Base-by-base conservation (phyloP, 2,113 vertebrate genomes). In the Xiphorhynchus elegans region DNA sequence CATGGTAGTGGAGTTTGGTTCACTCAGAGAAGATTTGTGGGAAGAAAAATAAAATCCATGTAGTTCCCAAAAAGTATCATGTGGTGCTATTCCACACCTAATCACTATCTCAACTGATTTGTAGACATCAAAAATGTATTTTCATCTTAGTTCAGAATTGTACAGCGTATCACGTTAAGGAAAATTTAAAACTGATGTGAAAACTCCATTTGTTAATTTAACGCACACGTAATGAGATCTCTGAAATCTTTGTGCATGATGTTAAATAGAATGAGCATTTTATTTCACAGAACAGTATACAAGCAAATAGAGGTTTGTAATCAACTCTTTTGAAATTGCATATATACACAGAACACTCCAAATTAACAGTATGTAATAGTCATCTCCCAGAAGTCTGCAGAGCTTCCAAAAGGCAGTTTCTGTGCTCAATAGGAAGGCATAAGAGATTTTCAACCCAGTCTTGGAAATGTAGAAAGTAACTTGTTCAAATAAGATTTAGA, bases 191-290 rank as follows among this genome's bases (percentile, higher is more conserved):
- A 78, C 40, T 60, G 4, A 70, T 50, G 5, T 52, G n/a, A 50
- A 91, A 77, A 64, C 52, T 74, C 29, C 13, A 4, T 79, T 79
- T 86, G 8, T 56, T 83, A 69, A 37, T 37, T 81, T 60, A 70
- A 62, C 24, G 44, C 33, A 25, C 7, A 17, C 5, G 2, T 5
- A 42, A 37, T 64, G 3, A 3, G 12, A 76, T 44, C 13, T 69
- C 28, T 67, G 35, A 39, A 86, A 42, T 66, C 31, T 69, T 44
- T 74, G 16, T 56, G 35, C 0, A 0, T 23, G n/a, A 19, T 2
- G 0, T 46, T 66, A 89, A 82, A 49, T 33, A 13, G 29, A 70
- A 44, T 17, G 21, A 56, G 6, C 18, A n/a, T 63, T 84, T 75
- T 52, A 26, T 90, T 94, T 82, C n/a, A 35, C 9, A 18, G 66